Base-by-base conservation (phyloP, 2,113 vertebrate genomes). In the Rattus norvegicus region DNA sequence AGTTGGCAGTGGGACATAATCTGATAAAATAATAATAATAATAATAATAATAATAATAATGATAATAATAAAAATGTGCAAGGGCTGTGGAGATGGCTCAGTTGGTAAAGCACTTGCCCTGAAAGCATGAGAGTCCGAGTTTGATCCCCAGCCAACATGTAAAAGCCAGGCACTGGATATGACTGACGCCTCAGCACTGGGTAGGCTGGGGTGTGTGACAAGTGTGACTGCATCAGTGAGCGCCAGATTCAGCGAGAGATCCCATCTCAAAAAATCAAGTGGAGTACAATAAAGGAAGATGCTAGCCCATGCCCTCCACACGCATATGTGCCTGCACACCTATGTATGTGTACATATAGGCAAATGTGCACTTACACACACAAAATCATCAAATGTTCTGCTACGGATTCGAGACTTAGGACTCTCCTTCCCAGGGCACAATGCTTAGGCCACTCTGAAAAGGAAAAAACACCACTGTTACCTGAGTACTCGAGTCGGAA, bases 401-500 rank as follows among this genome's bases (percentile, higher is more conserved):
- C 65, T 65, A 87, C 43, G 36, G 43, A 70, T 47, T 87, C 16
- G 43, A 63, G 67, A 79, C 9, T 7, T 26, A 54, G 61, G 56
- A 28, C 43, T 43, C 33, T 36, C 17, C 49, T 13, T 56, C 36
- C 76, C 39, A 20, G 5, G 30, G 47, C 9, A 2, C 30, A 26
- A 43, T 16, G 13, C 17, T 49, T 30, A 61, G 16, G 12, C 47
- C 11, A 36, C 4, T 87, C 7, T 59, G 49, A 43, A 72, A 22
- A 16, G 4, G 13, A 10, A 17, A 20, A 16, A 61, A 39, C 17
- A 43, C 24, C 2, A 7, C 47, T 80, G 80, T 97, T 98, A 99
- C 99, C 98, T 99, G 99, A 89, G 96, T 92, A 61, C 85, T 91
- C 20, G 98, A 95, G 91, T 95, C 4, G 0, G 98, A 97, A 90